Conservation (phyloP, 2,113 vertebrate genomes). For the Tylochromis polylepis region DNA sequence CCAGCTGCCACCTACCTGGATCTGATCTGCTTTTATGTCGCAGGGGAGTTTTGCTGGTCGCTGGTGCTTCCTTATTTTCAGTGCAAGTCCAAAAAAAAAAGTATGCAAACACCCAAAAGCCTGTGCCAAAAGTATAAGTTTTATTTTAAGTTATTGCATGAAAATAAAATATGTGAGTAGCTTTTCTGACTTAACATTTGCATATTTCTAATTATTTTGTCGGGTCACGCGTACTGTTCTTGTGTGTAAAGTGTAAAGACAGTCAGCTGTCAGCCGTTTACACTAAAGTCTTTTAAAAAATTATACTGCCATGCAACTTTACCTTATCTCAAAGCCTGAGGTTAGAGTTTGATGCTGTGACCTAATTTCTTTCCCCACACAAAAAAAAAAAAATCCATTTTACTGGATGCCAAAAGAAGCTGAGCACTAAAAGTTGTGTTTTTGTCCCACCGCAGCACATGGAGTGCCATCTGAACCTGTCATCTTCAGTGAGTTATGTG, state of each 20-base stretch:
- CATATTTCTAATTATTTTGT: neutral
- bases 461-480: slow-evolving; percentile 43
- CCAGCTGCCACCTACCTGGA: neutral
- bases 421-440: slow-evolving; percentile 13
- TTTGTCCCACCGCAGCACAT: neutral
- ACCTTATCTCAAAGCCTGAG: slow-evolving; percentile 14
- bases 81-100: neutral
- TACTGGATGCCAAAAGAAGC: neutral
- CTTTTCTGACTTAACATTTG: neutral
- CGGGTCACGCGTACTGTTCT: neutral
- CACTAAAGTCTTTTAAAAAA: slow-evolving; percentile 5
- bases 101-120: neutral
- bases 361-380: slow-evolving; percentile 7
- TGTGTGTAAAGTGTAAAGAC: neutral
- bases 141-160: neutral
- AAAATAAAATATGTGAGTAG: neutral
- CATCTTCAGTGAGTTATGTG: slow-evolving; percentile 78
- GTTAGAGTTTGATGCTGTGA: slow-evolving; percentile 31
- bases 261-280: slow-evolving; percentile 9
- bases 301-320: slow-evolving; percentile 5
- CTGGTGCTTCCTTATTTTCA: neutral
- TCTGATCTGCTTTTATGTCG: neutral
- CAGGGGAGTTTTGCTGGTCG: neutral
- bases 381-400: neutral
- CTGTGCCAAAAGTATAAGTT: neutral